Evolutionary conservation across 2,113 vertebrate genomes (phyloP).

Genomic region (Callospermophilus lateralis): DNA sequence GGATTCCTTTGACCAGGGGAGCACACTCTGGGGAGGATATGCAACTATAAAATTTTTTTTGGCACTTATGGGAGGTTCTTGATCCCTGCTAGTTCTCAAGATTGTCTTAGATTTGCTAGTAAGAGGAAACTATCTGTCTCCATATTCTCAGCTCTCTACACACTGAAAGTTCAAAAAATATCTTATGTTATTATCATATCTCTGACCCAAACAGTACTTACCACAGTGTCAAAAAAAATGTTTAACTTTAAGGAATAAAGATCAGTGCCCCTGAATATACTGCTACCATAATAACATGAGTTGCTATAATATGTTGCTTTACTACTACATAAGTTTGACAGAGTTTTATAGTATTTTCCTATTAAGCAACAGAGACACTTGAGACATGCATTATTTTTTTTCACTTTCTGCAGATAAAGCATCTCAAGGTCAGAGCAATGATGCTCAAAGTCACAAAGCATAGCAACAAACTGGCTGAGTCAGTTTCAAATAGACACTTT

Average conservation of each 20-base stretch:
- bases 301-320: not conserved
- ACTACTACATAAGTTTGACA: not conserved
- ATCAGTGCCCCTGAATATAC: not conserved
- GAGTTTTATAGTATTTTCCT: not conserved
- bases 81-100: not conserved
- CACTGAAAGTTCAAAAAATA: not conserved
- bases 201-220: not conserved
- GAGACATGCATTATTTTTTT: not conserved
- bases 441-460: not conserved
- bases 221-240: not conserved
- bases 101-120: not conserved
- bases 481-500: not conserved
- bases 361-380: not conserved
- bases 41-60: accelerated
- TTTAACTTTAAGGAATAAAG: not conserved
- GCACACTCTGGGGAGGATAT: accelerated
- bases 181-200: not conserved
- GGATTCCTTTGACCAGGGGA: not conserved
- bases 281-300: not conserved
- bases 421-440: not conserved
- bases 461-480: not conserved
- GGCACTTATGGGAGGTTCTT: not conserved
- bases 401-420: not conserved
- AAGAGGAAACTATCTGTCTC: not conserved
- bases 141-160: not conserved